A percentile compares a stretch with the other conserved stretches of the same genome.
Conservation (phyloP, 1,140 invertebrate species). For the Brevipalpus yothersi region DNA sequence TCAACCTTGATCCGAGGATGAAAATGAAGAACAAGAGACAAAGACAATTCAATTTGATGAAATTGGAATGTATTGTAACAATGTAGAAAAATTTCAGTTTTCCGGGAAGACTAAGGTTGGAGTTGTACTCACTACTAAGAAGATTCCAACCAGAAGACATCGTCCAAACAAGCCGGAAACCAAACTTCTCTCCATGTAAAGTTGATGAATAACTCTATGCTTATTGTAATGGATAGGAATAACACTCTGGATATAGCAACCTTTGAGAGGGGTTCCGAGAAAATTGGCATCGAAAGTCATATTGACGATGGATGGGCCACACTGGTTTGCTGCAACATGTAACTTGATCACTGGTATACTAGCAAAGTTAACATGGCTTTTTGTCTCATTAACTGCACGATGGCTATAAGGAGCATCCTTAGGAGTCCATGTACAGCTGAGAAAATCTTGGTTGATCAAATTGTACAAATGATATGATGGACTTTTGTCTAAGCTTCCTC, state of each 20-base stretch:
- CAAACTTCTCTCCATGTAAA: conserved; percentile 31
- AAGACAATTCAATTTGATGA: neutral
- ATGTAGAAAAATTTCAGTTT: too few relatives aligned
- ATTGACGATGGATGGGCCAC: conserved; percentile 26
- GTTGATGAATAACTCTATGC: conserved; percentile 46
- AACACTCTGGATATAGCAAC: conserved; percentile 46
- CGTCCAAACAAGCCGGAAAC: conserved; percentile 35
- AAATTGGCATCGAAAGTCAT: conserved; percentile 27
- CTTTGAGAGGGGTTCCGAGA: conserved; percentile 31
- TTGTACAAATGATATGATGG: neutral
- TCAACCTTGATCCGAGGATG: conserved; percentile 30
- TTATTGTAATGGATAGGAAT: conserved; percentile 50
- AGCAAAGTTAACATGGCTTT: neutral
- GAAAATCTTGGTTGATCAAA: neutral
- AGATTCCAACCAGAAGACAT: conserved; percentile 39
- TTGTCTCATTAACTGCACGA: neutral
- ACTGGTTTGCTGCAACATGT: conserved; percentile 16
- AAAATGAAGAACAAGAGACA: neutral
- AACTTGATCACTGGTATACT: neutral
- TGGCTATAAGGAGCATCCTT: neutral
- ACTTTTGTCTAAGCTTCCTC: conserved; percentile 20
- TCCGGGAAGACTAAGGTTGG: too few relatives aligned
- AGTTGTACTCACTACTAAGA: conserved; percentile 37
- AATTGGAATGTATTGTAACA: too few relatives aligned
- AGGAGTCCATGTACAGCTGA: neutral